Conservation (phyloP, 1,140 invertebrate species). For the Wiebesia pumilae region DNA sequence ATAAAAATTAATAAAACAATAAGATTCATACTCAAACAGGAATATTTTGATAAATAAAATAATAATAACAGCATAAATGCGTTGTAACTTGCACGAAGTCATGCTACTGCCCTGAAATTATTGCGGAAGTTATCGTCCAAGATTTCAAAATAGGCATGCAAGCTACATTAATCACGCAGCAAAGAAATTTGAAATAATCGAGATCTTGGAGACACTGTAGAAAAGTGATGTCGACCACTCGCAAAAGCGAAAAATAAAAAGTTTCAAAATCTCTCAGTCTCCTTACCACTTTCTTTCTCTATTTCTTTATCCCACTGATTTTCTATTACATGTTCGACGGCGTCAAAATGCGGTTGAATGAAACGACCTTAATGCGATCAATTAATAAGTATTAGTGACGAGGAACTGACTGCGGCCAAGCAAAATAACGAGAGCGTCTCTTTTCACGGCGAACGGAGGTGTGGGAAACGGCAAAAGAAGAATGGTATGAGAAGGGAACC, state of each 20-base stretch:
- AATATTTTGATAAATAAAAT: too few relatives aligned
- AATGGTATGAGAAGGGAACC: conserved; percentile 7
- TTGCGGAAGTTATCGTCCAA: too few relatives aligned
- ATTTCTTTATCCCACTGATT: conserved; percentile 4
- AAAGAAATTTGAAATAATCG: conserved; percentile 53
- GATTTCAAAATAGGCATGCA: too few relatives aligned
- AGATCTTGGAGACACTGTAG: conserved; percentile 48
- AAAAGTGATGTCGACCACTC: conserved; percentile 51
- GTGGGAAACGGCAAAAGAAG: too few relatives aligned
- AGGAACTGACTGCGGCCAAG: background rate
- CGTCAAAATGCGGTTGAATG: conserved; percentile 40
- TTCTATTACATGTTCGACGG: background rate
- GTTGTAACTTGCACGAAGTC: too few relatives aligned
- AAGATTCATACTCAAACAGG: too few relatives aligned
- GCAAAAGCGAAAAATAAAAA: conserved; percentile 32
- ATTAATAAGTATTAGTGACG: conserved; percentile 61
- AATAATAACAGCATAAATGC: too few relatives aligned
- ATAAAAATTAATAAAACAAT: too few relatives aligned
- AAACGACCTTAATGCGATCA: conserved; percentile 55
- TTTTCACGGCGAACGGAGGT: background rate
- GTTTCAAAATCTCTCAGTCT: background rate
- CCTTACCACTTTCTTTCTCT: too few relatives aligned
- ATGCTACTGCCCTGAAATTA: too few relatives aligned
- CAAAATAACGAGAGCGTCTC: conserved; percentile 33
- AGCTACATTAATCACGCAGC: conserved; percentile 23